These are phyloP conservation scores for Strigops habroptila DNA, from an alignment of 2,113 vertebrate species.

Conservation along the genomic window DNA sequence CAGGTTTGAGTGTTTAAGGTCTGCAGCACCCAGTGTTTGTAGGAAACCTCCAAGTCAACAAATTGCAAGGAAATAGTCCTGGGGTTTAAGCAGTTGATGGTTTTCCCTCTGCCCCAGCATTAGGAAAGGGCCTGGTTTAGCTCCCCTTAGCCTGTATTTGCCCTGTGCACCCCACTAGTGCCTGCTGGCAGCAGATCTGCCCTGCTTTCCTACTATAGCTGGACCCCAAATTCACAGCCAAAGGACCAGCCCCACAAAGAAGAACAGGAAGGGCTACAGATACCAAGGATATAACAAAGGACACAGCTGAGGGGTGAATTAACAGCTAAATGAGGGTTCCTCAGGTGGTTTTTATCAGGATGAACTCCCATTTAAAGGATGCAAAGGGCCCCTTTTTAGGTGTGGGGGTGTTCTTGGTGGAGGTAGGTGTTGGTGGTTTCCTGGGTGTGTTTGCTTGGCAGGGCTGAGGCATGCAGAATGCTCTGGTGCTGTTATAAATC, in stretches of 20 bases:
- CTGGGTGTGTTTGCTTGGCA: too few species aligned
- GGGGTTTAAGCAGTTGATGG: not conserved
- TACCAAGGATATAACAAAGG: too few species aligned
- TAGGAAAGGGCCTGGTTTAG: not conserved
- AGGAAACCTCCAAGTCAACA: not conserved
- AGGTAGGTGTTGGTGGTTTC: too few species aligned
- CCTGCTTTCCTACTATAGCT: accelerated
- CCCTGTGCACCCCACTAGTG: not conserved
- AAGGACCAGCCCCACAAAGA: not conserved
- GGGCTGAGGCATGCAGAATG: too few species aligned
- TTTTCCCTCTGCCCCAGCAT: not conserved
- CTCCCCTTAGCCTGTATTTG: not conserved
- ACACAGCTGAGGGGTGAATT: not conserved
- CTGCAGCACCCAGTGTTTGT: not conserved
- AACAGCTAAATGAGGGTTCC: accelerated
- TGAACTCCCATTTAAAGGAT: not conserved
- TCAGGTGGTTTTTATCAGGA: not conserved
- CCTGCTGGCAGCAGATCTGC: too few species aligned
- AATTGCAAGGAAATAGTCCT: not conserved
- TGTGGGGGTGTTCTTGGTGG: accelerated
- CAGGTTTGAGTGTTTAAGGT: not conserved
- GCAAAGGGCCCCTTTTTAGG: accelerated
- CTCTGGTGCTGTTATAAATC: not conserved
- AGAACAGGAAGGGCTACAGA: not conserved
- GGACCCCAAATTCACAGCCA: not conserved